Conservation (phyloP, 2,888 invertebrate genomes). For the Leptopilina syphax region DNA sequence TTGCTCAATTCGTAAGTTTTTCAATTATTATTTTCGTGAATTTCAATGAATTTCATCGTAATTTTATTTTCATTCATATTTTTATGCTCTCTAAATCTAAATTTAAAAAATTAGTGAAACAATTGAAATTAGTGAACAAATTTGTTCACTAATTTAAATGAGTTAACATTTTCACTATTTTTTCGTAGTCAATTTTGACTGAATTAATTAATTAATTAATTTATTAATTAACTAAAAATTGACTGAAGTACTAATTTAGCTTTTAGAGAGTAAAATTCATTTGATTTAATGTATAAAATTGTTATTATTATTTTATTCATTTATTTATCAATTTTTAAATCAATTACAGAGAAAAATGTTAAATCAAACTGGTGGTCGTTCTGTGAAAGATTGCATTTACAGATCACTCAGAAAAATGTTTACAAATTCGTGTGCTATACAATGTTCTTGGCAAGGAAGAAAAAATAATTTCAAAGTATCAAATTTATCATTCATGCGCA, state of each 20-base stretch:
- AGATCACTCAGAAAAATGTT: constrained; percentile 24
- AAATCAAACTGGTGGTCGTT: constrained; percentile 35
- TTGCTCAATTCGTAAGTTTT: constrained; percentile 26
- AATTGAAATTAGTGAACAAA: too few species aligned
- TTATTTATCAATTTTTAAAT: not conserved
- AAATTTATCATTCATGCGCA: constrained; percentile 18
- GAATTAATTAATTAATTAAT: too few species aligned
- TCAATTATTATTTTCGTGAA: not conserved
- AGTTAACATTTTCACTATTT: too few species aligned
- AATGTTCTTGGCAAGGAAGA: constrained; percentile 32
- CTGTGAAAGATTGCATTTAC: constrained; percentile 14
- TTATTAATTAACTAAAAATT: too few species aligned
- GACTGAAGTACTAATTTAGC: too few species aligned
- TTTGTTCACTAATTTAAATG: too few species aligned
- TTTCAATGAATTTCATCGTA: not conserved
- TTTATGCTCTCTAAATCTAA: too few species aligned
- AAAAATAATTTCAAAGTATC: constrained; percentile 27
- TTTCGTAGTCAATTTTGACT: too few species aligned
- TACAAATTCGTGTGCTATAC: constrained; percentile 27
- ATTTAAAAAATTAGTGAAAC: too few species aligned
- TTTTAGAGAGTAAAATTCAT: too few species aligned
- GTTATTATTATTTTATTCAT: too few species aligned
- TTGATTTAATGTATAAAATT: too few species aligned
- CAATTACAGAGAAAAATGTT: constrained; percentile 32
- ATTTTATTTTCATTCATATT: not conserved